A percentile compares a stretch with the other conserved stretches of the same genome.
phyloP scores from a whole-genome alignment of 1,140 invertebrate species.

The Grapholita molesta region DNA sequence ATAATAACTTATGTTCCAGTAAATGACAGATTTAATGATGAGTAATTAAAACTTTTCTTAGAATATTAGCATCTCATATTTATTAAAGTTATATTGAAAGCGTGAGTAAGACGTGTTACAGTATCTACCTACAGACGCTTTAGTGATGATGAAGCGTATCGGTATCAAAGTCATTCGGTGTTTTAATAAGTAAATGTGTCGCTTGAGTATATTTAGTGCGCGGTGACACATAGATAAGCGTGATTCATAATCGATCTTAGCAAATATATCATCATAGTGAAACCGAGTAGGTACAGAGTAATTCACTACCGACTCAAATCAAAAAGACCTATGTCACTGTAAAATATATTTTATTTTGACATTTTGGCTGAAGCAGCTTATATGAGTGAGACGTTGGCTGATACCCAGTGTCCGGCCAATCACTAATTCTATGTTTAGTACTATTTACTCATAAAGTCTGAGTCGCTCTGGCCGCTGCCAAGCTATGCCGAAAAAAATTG shows the following conservation, averaged over 20 bases:
- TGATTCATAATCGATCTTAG: neutral
- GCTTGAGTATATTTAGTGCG: neutral
- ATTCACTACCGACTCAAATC: neutral
- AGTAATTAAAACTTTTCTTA: too few relatives aligned
- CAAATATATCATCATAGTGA: neutral
- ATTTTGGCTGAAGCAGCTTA: neutral
- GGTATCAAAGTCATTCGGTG: neutral
- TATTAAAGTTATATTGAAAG: neutral
- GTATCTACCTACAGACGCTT: neutral
- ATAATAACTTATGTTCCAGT: too few relatives aligned
- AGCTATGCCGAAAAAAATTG: constrained; percentile 29
- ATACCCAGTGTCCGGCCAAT: neutral
- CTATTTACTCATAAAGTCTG: constrained; percentile 38
- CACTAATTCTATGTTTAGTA: constrained; percentile 40
- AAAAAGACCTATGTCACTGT: neutral
- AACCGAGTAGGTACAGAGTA: neutral
- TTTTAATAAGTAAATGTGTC: neutral
- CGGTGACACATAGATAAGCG: neutral
- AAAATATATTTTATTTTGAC: neutral
- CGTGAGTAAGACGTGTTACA: neutral
- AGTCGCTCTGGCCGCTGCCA: constrained; percentile 22
- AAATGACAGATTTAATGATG: too few relatives aligned
- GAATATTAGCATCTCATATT: too few relatives aligned
- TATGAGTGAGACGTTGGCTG: neutral
- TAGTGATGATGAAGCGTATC: neutral